Percentiles rank a stretch among this genome's conserved stretches.
Evolutionary conservation across 2,888 invertebrate genomes (phyloP).

Genomic region (Koerneria pararmatus): DNA sequence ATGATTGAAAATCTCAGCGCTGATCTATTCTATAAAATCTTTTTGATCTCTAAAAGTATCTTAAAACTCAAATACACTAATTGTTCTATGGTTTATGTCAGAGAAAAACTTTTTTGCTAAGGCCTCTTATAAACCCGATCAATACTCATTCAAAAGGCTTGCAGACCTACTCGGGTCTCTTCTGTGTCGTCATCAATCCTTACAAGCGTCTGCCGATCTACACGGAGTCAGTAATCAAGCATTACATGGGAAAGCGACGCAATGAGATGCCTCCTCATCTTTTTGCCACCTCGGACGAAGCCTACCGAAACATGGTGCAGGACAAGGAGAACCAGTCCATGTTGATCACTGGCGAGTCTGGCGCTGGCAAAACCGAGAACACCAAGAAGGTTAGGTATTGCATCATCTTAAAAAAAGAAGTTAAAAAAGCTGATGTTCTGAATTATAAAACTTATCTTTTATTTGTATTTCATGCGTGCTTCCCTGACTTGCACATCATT

Average conservation of each 20-base stretch:
- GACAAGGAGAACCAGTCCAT: conserved; percentile 99
- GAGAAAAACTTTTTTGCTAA: no score
- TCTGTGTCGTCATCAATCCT: conserved; percentile 60
- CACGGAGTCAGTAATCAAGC: conserved; percentile 55
- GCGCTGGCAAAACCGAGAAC: conserved; percentile 99
- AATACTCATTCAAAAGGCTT: no score
- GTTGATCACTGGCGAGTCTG: conserved; percentile 99
- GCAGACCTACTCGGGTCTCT: conserved; percentile 58
- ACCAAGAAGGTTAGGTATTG: conserved; percentile 76
- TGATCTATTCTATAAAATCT: no score
- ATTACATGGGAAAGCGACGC: conserved; percentile 49
- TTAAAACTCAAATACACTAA: no score
- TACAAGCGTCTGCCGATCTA: conserved; percentile 58
- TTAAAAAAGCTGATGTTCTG: no score
- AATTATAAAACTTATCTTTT: no score
- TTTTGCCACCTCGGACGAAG: conserved; percentile 92
- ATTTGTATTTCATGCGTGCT: no score
- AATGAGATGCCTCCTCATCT: conserved; percentile 73
- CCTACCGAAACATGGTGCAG: conserved; percentile 97
- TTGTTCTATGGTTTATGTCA: no score
- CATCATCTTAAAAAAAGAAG: no score
- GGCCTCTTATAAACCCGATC: not conserved
- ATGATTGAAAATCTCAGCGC: no score
- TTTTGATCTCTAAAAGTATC: no score
- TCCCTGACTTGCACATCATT: no score